Percentiles rank a stretch among this genome's conserved stretches.
phyloP scores from a whole-genome alignment of 2,113 vertebrate genomes.

The Oryzias celebensis region DNA sequence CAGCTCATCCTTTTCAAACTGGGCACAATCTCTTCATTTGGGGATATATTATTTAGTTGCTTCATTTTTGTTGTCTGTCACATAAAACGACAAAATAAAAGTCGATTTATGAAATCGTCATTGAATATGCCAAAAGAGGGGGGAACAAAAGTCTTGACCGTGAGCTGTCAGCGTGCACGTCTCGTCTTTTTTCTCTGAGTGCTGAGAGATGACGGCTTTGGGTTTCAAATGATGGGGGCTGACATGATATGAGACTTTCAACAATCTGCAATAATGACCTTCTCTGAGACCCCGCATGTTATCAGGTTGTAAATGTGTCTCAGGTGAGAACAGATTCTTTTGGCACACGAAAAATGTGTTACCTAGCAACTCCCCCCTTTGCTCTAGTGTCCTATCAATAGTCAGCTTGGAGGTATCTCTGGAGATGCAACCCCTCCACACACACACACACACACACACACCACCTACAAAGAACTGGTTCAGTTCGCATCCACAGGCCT shows the following conservation, averaged over 20 bases:
- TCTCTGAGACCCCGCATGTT: slow-evolving; percentile 55
- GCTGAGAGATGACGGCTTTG: slow-evolving; percentile 59
- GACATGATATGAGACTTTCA: slow-evolving; percentile 72
- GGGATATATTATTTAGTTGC: slow-evolving; percentile 23
- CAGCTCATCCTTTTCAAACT: background rate
- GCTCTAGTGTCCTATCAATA: slow-evolving; percentile 52
- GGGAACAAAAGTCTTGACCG: background rate
- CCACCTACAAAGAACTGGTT: slow-evolving; percentile 70
- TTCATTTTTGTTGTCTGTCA: slow-evolving; percentile 3
- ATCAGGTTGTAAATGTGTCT: slow-evolving; percentile 43
- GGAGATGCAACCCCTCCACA: slow-evolving; percentile 65
- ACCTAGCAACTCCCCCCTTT: slow-evolving; percentile 51
- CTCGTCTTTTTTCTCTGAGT: slow-evolving; percentile 53
- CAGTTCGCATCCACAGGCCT: slow-evolving; percentile 67
- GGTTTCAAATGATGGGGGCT: slow-evolving; percentile 56
- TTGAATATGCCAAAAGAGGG: slow-evolving; percentile 1
- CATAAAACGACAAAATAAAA: background rate
- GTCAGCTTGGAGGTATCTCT: slow-evolving; percentile 64
- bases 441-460: background rate
- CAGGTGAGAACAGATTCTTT: slow-evolving; percentile 57
- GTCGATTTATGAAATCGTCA: slow-evolving; percentile 15
- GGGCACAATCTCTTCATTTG: no score
- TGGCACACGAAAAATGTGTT: slow-evolving; percentile 64
- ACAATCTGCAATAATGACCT: slow-evolving; percentile 71
- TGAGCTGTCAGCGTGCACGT: slow-evolving; percentile 39